These are phyloP conservation scores for Lordiphosa mommai DNA, from an alignment of 1,140 invertebrate species.

Conservation along the genomic window DNA sequence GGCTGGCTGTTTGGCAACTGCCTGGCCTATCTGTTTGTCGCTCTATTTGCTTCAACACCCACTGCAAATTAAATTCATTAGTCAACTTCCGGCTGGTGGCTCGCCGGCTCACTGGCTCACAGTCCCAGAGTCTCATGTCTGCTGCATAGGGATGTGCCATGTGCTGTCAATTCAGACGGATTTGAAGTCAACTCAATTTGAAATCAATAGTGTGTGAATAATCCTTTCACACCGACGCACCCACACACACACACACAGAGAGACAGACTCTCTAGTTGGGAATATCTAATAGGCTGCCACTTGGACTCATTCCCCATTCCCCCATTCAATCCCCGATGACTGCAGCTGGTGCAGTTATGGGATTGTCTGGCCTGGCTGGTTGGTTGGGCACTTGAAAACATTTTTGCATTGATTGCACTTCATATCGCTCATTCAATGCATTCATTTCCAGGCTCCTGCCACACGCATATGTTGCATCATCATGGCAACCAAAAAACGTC, in stretches of 20 bases:
- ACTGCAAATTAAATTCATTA: constrained; percentile 77
- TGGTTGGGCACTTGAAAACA: constrained; percentile 58
- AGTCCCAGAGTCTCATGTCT: constrained; percentile 2
- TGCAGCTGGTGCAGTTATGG: constrained; percentile 26
- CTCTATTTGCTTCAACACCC: constrained; percentile 73
- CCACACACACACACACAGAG: constrained; percentile 21
- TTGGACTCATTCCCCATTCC: not conserved
- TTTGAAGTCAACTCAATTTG: constrained; percentile 78
- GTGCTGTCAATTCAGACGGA: constrained; percentile 74
- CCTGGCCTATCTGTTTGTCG: constrained; percentile 43
- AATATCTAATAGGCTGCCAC: constrained; percentile 36
- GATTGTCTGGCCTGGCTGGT: constrained; percentile 30
- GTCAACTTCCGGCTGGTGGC: constrained; percentile 66
- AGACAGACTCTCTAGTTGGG: constrained; percentile 30
- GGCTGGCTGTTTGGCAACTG: constrained; percentile 11
- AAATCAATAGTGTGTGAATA: constrained; percentile 78
- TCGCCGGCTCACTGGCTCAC: constrained; percentile 25
- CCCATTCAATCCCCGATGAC: not conserved
- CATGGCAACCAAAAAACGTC: constrained; percentile 56
- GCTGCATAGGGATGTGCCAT: constrained; percentile 1
- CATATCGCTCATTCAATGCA: constrained; percentile 61
- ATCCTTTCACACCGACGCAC: constrained; percentile 65
- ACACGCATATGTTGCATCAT: constrained; percentile 64
- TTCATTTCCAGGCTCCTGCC: constrained; percentile 50
- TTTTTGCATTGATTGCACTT: constrained; percentile 78